Evolutionary conservation across 2,113 vertebrate genomes (phyloP).

Genomic region (Pseudopipra pipra): DNA sequence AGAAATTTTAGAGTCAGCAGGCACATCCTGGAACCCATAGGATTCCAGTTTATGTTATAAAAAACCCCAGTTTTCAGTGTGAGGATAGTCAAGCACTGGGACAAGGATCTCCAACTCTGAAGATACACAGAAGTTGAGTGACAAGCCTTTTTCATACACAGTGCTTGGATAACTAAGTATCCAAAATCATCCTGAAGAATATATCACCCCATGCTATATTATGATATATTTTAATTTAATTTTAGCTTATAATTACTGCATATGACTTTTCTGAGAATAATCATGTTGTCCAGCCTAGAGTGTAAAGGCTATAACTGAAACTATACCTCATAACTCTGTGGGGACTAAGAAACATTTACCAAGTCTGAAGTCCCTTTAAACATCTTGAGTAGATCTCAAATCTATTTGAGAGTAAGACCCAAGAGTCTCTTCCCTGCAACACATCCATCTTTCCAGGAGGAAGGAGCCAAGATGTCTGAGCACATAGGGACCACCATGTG

Average conservation of each 20-base stretch:
- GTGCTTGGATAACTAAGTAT: neutral
- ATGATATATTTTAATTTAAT: neutral
- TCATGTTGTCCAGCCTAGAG: neutral
- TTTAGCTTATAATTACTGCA: neutral
- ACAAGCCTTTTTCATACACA: neutral
- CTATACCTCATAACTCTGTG: neutral
- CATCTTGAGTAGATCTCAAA: fast-evolving
- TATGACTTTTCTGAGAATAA: neutral
- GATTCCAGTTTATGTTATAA: neutral
- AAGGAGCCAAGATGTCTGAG: neutral
- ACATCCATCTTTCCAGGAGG: neutral
- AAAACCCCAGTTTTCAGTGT: neutral
- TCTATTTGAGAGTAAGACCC: neutral
- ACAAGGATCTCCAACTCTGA: neutral
- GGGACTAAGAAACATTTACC: neutral
- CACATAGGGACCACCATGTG: neutral
- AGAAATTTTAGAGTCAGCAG: neutral
- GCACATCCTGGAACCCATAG: neutral
- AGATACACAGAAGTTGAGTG: neutral
- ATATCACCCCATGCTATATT: neutral
- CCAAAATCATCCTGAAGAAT: neutral
- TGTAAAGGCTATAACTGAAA: neutral
- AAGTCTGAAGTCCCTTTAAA: neutral
- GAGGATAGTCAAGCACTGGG: neutral
- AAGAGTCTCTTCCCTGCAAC: neutral